phyloP scores from a whole-genome alignment of 1,140 invertebrate genomes.

The Probaryconus sp. region DNA sequence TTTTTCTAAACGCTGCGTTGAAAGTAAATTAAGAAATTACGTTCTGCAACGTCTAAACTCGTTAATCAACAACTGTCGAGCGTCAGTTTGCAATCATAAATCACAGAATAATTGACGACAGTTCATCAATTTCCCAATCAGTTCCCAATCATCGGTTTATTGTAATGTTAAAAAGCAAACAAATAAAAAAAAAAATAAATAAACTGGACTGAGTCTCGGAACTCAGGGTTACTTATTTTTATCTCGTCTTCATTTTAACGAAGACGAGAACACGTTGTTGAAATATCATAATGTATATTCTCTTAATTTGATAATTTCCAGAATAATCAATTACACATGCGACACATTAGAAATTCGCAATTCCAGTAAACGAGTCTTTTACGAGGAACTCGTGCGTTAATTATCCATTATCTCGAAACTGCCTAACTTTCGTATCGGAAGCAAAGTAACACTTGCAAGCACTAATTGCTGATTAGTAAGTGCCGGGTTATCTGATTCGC shows the following conservation, averaged over 20 bases:
- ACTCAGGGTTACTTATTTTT: too few relatives aligned
- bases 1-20: too few relatives aligned
- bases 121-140: slow-evolving; percentile 42
- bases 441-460: slow-evolving; percentile 23
- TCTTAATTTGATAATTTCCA: slow-evolving; percentile 7
- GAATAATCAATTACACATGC: slow-evolving; percentile 5
- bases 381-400: slow-evolving; percentile 16
- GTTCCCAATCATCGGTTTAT: too few relatives aligned
- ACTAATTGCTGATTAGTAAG: slow-evolving; percentile 40
- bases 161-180: too few relatives aligned
- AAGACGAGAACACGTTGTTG: too few relatives aligned
- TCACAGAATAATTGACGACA: slow-evolving; percentile 35
- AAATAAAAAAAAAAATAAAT: too few relatives aligned
- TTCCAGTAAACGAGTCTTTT: slow-evolving; percentile 27
- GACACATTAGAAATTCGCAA: slow-evolving; percentile 18
- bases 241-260: too few relatives aligned
- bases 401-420: slow-evolving; percentile 35
- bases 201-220: too few relatives aligned
- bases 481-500: slow-evolving; percentile 25
- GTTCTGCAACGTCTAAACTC: slow-evolving; percentile 5
- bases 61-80: slow-evolving; percentile 16
- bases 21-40: neutral
- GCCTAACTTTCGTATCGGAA: slow-evolving; percentile 34
- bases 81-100: slow-evolving; percentile 29
- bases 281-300: too few relatives aligned